Base-by-base conservation (phyloP, 2,888 invertebrate species). In the Macrosoma leucophasiata region DNA sequence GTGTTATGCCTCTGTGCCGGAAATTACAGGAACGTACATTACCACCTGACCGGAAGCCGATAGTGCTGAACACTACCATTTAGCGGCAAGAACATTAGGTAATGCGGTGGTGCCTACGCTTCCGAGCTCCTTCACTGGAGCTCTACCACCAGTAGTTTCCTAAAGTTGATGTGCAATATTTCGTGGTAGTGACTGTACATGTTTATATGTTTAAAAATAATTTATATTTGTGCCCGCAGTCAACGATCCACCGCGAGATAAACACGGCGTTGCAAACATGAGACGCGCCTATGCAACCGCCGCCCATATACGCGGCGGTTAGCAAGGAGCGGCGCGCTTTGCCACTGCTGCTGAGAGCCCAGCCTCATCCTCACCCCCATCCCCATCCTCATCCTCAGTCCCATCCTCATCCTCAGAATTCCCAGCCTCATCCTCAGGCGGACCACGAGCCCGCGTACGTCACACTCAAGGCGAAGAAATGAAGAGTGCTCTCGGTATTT, bases 221-320 rank as follows among this genome's bases (percentile, higher is more conserved):
- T n/a, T n/a, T n/a, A n/a, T n/a, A n/a, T n/a, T n/a, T n/a, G n/a
- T 12, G n/a, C 30, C 40, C 34, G 1, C 72, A 84, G 84, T 67
- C 89, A 47, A 90, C 90, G 46, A 91, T 94, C 74, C 94, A 94
- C 84, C 90, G 91, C 73, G 94, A 94, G 87, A 89, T 94, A 55
- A 89, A 89, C 61, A 90, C 91, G n/a, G 92, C 92, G 38, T 65
- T 93, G 75, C 91, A 91, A 69, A 91, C 92, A 87, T 90, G 89
- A 89, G 84, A 74, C 55, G 49, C 64, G 65, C 69, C 65, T 43
- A 44, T 36, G 38, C 49, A 60, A 52, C 65, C 68, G 57, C 61
- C 65, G 54, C 60, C 59, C 15, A 53, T 60, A 31, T 66, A 65
- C 56, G 66, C 66, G 38, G 47, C 4, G 41, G 43, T 43, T 51